Base-by-base conservation (phyloP, 2,113 vertebrate genomes). In the Apistogramma diplotaenia region DNA sequence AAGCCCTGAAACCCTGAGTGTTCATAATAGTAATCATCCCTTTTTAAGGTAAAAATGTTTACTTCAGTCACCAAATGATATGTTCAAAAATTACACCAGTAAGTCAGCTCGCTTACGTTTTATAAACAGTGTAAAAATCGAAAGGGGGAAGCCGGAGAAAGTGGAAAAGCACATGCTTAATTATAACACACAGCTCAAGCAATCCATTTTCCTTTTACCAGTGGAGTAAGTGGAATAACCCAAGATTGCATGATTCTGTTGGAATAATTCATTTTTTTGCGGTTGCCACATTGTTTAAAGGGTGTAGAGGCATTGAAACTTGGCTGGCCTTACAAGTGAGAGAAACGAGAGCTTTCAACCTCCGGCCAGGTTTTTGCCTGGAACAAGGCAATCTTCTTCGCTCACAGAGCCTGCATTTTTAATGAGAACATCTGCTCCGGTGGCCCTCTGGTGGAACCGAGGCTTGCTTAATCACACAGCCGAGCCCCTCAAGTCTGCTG, bases 361-460 rank as follows among this genome's bases (percentile, higher is more conserved):
- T 89, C 92, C 89, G 85, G 90, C 94, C 93, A 93, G 91, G 92
- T 94, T 93, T 93, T 89, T 93, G 89, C 88, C 90, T 92, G 87
- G 88, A 93, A 92, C 84, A 94, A 93, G 88, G 96, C 94, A 93
- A 92, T 94, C 91, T 93, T 91, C 91, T 91, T 93, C 93, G 92
- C 89, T 95, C 91, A 89, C 89, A 89, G 87, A 90, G 89, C 93
- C 2, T 97, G 92, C 95, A 97, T 97, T 95, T 97, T 97, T 97
- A 96, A 97, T 97, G 94, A 97, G 90, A 91, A 92, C 96, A 96
- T 96, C 96, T 97, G 94, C 94, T 94, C 89, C 31, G 84, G 86
- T 90, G 87, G 90, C 90, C 87, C 89, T 91, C 89, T 89, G 89
- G 92, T 94, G 89, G 92, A 94, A 86, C 82, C 89, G 46, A 88